A percentile compares a stretch with the other conserved stretches of the same genome.
Evolutionary conservation across 2,797 vertebrate genomes (phyloP).

Genomic region (Gastrophryne carolinensis): DNA sequence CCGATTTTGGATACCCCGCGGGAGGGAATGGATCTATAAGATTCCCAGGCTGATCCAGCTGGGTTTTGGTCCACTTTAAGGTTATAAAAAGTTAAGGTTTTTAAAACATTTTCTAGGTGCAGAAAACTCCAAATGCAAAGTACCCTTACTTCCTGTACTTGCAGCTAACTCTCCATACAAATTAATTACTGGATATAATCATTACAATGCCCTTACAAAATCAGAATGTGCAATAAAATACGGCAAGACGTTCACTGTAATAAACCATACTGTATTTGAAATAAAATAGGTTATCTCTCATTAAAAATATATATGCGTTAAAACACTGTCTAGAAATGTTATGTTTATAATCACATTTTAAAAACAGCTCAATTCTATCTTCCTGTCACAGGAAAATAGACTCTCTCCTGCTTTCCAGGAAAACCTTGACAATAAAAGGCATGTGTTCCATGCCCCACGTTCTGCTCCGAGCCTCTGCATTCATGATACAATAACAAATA

Average conservation of each 20-base stretch:
- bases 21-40: too few species aligned
- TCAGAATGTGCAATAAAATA: too few species aligned
- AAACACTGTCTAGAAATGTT: not conserved
- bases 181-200: too few species aligned
- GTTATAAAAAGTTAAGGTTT: too few species aligned
- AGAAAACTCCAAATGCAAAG: too few species aligned
- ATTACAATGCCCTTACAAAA: too few species aligned
- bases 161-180: too few species aligned
- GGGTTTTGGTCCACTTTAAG: too few species aligned
- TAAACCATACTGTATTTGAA: not conserved
- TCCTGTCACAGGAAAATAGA: slow-evolving; percentile 29
- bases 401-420: slow-evolving; percentile 12
- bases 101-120: too few species aligned
- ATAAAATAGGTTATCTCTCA: not conserved
- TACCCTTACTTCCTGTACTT: too few species aligned
- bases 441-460: not conserved
- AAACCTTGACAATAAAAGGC: slow-evolving; percentile 25
- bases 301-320: not conserved
- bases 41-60: too few species aligned
- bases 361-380: not conserved
- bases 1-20: too few species aligned
- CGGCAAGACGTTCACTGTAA: not conserved
- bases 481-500: slow-evolving; percentile 19
- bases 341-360: not conserved
- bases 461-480: not conserved